Evolutionary conservation across 1,140 invertebrate species (phyloP).

Genomic region (Drosophila yakuba): DNA sequence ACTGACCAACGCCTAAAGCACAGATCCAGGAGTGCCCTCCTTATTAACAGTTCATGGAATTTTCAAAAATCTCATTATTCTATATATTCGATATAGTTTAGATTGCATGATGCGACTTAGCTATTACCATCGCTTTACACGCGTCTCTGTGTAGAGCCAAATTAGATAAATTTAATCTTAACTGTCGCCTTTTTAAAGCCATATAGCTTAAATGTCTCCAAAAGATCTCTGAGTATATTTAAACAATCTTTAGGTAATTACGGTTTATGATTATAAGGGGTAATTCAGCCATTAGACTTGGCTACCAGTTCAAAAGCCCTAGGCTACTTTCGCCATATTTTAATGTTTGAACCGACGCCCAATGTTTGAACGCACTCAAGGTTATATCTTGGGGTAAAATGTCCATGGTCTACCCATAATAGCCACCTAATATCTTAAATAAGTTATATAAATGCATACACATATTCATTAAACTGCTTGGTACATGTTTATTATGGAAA

Average conservation of each 20-base stretch:
- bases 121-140: not conserved
- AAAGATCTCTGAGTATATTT: conserved; percentile 21
- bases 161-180: conserved; percentile 14
- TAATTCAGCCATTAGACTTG: not conserved
- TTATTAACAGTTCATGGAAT: no score
- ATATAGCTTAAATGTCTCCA: conserved; percentile 13
- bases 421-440: not conserved
- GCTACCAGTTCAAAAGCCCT: conserved; percentile 16
- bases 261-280: conserved; percentile 30
- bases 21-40: no score
- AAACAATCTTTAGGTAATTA: not conserved
- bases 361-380: conserved; percentile 1
- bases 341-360: not conserved
- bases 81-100: no score
- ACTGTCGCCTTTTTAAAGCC: conserved; percentile 3
- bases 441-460: not conserved
- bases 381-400: not conserved
- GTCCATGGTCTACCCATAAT: no score
- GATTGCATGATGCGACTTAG: not conserved
- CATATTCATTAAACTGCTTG: not conserved
- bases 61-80: no score
- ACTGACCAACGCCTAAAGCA: no score
- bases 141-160: conserved; percentile 11
- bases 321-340: no score
- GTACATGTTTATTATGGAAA: not conserved